Conservation (phyloP, 2,797 vertebrate species). For the Psittacula echo region DNA sequence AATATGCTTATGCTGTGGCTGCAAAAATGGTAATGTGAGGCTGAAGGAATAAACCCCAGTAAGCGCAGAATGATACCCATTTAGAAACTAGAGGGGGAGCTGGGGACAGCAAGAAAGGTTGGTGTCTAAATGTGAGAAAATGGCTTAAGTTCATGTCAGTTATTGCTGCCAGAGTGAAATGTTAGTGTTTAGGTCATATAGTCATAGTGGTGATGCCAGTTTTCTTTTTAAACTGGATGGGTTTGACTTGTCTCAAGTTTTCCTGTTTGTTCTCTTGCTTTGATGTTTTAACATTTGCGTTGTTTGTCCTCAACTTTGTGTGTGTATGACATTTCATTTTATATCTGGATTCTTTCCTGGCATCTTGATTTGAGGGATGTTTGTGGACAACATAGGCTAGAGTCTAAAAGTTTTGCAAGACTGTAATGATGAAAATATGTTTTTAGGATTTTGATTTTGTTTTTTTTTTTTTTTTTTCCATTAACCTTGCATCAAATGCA, state of each 20-base stretch:
- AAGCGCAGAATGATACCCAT: not conserved
- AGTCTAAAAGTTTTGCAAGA: not conserved
- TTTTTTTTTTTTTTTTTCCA: not conserved
- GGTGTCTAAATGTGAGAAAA: not conserved
- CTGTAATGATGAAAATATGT: not conserved
- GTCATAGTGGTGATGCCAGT: not conserved
- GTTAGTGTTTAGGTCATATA: not conserved
- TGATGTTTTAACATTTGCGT: not conserved
- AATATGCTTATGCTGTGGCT: not conserved
- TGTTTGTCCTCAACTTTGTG: not conserved
- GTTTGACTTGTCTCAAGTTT: not conserved
- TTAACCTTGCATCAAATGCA: not conserved
- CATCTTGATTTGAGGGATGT: not conserved
- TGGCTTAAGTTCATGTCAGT: not conserved
- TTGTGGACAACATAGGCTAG: not conserved
- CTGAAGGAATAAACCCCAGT: not conserved
- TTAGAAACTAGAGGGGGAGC: not conserved
- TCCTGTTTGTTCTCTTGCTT: not conserved
- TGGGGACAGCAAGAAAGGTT: not conserved
- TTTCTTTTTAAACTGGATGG: not conserved
- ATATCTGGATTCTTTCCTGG: not conserved
- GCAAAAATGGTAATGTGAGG: not conserved
- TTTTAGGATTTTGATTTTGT: not conserved
- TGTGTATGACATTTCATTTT: not conserved
- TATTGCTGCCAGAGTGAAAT: not conserved